Evolutionary conservation across 30 jellyfish, hydroid and myxozoan species (phyloP).

Genomic region (Aurelia sp.): DNA sequence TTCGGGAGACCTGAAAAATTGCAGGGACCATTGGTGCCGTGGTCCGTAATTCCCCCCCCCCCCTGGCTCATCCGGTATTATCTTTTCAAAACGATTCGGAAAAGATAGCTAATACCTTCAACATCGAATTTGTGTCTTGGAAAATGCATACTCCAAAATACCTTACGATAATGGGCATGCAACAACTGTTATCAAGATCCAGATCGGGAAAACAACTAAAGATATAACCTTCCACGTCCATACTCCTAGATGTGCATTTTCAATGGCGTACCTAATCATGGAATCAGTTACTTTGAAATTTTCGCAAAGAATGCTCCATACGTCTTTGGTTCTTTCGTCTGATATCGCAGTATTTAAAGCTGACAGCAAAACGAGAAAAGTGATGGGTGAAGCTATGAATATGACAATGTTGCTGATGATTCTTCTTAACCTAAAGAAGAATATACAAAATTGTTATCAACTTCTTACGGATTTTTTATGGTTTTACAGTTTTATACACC

Average conservation of each 20-base stretch:
- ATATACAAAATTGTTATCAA: not conserved
- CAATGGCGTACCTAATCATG: slow-evolving; percentile 13
- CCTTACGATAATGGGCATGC: slow-evolving; percentile 4
- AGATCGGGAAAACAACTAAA: slow-evolving; percentile 44
- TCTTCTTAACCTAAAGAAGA: slow-evolving; percentile 11
- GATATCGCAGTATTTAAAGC: slow-evolving; percentile 1
- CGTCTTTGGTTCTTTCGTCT: not conserved
- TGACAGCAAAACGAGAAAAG: slow-evolving; percentile 1
- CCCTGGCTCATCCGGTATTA: too few relatives aligned
- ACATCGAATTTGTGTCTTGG: too few relatives aligned
- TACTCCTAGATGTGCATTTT: slow-evolving; percentile 15
- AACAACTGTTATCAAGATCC: slow-evolving; percentile 20
- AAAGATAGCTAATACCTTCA: too few relatives aligned
- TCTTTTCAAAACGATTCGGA: too few relatives aligned
- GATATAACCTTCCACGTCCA: slow-evolving; percentile 49
- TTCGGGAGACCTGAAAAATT: too few relatives aligned
- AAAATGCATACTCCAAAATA: not conserved
- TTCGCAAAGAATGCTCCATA: not conserved
- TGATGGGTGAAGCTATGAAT: slow-evolving; percentile 2
- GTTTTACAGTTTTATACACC: too few relatives aligned
- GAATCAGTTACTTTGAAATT: not conserved
- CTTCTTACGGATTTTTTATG: not conserved
- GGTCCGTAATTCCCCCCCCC: too few relatives aligned
- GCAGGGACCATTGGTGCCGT: too few relatives aligned
- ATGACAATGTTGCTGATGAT: not conserved